phyloP scores from a whole-genome alignment of 2,113 vertebrate genomes.

The Cryptoleucopteryx plumbea region DNA sequence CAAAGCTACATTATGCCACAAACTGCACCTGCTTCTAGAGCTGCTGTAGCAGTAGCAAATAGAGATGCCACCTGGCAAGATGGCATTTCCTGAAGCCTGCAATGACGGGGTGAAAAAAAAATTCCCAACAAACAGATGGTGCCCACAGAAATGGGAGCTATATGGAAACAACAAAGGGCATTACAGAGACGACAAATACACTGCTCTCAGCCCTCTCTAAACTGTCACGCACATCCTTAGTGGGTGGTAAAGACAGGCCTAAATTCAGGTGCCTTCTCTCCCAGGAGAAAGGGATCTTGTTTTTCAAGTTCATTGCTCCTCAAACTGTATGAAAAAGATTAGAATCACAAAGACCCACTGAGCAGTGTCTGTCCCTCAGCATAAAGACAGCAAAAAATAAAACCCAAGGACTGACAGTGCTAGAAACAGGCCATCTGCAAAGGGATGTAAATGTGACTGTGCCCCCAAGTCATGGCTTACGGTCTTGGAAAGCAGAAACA shows the following conservation, averaged over 20 bases:
- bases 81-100: constrained; percentile 59
- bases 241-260: constrained; percentile 53
- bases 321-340: constrained; percentile 56
- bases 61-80: constrained; percentile 65
- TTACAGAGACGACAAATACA: not conserved
- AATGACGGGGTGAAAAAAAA: not conserved
- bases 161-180: constrained; percentile 30
- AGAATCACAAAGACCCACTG: constrained; percentile 60
- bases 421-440: constrained; percentile 57
- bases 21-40: constrained; percentile 60
- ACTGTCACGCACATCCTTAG: constrained; percentile 49
- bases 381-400: constrained; percentile 55
- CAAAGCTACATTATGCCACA: constrained; percentile 60
- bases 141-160: constrained; percentile 36
- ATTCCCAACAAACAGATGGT: constrained; percentile 56
- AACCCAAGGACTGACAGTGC: constrained; percentile 9
- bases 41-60: constrained; percentile 21
- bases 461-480: constrained; percentile 18
- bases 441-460: constrained; percentile 55
- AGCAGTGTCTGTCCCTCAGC: constrained; percentile 41
- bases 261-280: constrained; percentile 61
- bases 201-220: constrained; percentile 11
- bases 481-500: constrained; percentile 17
- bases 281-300: constrained; percentile 47
- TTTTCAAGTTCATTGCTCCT: constrained; percentile 55